Conservation (phyloP, 2,113 vertebrate genomes). For the Scortum barcoo region DNA sequence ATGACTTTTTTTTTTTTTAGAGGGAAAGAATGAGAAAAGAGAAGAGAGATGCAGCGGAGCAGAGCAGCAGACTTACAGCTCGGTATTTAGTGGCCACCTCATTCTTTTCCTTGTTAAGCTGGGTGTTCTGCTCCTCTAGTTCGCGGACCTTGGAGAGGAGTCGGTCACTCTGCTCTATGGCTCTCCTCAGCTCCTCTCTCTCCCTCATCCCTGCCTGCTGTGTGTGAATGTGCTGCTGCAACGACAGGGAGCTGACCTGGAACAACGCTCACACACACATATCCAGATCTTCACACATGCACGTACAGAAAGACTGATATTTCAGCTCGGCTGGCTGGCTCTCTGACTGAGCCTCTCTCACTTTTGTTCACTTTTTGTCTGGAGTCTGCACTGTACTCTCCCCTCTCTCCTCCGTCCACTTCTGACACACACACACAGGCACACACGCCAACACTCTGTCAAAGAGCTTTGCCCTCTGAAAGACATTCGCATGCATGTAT, state of each 20-base stretch:
- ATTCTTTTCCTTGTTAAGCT: conserved; percentile 74
- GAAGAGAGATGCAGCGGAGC: conserved; percentile 25
- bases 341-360: conserved; percentile 39
- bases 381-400: conserved; percentile 13
- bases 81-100: conserved; percentile 71
- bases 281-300: conserved; percentile 28
- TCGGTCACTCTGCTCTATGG: conserved; percentile 77
- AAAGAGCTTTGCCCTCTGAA: conserved; percentile 20
- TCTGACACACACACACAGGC: conserved; percentile 3
- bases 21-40: conserved; percentile 7
- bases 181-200: conserved; percentile 83
- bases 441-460: conserved; percentile 9
- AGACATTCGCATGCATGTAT: conserved; percentile 17
- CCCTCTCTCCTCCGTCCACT: conserved; percentile 40
- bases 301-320: conserved; percentile 41
- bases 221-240: conserved; percentile 53
- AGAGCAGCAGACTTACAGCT: conserved; percentile 77
- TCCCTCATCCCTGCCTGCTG: conserved; percentile 78
- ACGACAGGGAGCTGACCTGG: conserved; percentile 46
- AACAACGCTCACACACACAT: conserved; percentile 24
- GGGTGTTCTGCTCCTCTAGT: conserved; percentile 77
- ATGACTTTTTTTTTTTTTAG: background rate
- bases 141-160: conserved; percentile 74
- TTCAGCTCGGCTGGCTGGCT: conserved; percentile 52
- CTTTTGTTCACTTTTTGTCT: conserved; percentile 49